Evolutionary conservation across 2,113 vertebrate species (phyloP).

Genomic region (Fregata magnificens): DNA sequence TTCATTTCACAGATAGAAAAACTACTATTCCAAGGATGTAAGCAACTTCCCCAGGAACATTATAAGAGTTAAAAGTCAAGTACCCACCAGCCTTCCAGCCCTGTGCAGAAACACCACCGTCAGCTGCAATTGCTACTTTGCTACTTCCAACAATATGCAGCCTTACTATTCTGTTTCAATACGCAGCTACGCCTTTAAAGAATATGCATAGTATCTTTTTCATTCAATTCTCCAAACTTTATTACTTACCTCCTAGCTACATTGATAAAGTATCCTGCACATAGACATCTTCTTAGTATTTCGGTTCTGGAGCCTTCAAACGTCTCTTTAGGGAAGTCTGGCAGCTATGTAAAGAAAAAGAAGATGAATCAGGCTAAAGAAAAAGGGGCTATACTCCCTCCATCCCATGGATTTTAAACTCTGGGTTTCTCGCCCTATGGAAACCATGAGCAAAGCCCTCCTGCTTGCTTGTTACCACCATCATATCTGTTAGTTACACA

Average conservation of each 20-base stretch:
- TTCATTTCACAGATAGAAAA: not conserved
- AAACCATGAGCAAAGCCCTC: not conserved
- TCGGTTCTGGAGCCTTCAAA: conserved; percentile 88
- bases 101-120: not conserved
- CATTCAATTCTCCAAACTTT: not conserved
- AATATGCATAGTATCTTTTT: not conserved
- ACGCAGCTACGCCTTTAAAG: not conserved
- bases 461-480: not conserved
- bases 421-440: not conserved
- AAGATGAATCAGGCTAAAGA: not conserved
- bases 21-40: not conserved
- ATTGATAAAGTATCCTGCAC: conserved; percentile 92
- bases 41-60: not conserved
- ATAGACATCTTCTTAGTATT: conserved; percentile 88
- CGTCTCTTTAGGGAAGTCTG: conserved; percentile 86
- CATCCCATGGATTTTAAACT: not conserved
- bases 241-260: conserved; percentile 87
- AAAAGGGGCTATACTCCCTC: not conserved
- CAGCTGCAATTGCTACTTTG: not conserved
- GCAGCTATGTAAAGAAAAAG: conserved; percentile 69
- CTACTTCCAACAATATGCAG: not conserved
- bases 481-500: not conserved
- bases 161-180: not conserved
- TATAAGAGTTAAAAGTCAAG: not conserved
- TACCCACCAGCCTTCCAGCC: not conserved